Conservation (phyloP, 2,113 vertebrate genomes). For the Channa maculata region DNA sequence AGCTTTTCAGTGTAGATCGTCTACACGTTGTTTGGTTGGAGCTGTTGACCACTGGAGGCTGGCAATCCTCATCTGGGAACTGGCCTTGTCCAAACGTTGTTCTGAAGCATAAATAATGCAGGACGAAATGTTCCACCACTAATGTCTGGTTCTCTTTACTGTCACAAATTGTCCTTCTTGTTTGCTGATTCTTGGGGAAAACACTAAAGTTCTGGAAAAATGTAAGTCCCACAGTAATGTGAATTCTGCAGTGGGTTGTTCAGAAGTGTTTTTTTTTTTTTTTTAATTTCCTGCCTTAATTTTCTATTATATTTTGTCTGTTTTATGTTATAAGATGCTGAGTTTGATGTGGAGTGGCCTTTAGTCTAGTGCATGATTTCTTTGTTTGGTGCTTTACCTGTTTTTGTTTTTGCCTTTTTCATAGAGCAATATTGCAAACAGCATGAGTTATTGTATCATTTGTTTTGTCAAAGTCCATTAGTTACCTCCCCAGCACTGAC, state of each 20-base stretch:
- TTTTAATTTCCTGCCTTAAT: background rate
- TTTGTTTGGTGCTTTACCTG: slow-evolving; percentile 50
- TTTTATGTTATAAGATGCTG: slow-evolving; percentile 45
- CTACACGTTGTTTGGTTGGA: slow-evolving; percentile 5
- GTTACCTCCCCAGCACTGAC: slow-evolving; percentile 42
- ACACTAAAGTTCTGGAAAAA: slow-evolving; percentile 95
- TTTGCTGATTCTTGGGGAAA: slow-evolving; percentile 89
- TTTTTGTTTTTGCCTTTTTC: slow-evolving; percentile 32
- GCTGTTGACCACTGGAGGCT: slow-evolving; percentile 15
- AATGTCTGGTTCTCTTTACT: slow-evolving; percentile 89
- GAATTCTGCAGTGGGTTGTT: slow-evolving; percentile 36
- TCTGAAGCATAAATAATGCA: slow-evolving; percentile 40
- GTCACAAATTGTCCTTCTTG: slow-evolving; percentile 78
- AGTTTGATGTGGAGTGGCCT: slow-evolving; percentile 70
- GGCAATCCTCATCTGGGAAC: background rate
- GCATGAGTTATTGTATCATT: slow-evolving; percentile 55
- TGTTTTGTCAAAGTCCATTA: slow-evolving; percentile 68
- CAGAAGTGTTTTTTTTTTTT: background rate
- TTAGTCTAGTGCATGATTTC: slow-evolving; percentile 76
- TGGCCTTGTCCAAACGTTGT: background rate
- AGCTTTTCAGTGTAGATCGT: background rate
- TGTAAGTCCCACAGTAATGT: slow-evolving; percentile 89
- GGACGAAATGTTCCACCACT: slow-evolving; percentile 79
- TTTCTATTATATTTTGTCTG: slow-evolving; percentile 22
- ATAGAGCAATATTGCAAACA: slow-evolving; percentile 39